These are phyloP conservation scores for Melanotaenia nigrans DNA, from an alignment of 2,797 vertebrate genomes.

Conservation along the genomic window DNA sequence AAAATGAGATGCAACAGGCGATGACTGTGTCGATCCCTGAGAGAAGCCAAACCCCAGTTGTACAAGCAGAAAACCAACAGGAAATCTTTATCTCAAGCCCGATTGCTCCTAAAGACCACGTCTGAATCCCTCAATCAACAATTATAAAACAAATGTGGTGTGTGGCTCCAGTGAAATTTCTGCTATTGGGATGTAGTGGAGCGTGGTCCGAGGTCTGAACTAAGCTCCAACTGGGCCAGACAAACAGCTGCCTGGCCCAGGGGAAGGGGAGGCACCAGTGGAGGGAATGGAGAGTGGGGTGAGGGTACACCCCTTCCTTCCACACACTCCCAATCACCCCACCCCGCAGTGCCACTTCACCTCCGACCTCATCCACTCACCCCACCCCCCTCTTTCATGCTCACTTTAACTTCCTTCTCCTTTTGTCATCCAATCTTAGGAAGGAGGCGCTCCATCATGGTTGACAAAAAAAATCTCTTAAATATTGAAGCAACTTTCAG, in stretches of 20 bases:
- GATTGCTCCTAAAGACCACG: slow-evolving; percentile 46
- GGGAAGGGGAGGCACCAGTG: slow-evolving; percentile 45
- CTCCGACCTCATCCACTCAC: slow-evolving; percentile 81
- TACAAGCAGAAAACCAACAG: slow-evolving; percentile 66
- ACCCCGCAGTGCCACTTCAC: slow-evolving; percentile 80
- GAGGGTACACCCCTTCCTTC: slow-evolving; percentile 70
- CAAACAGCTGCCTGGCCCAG: slow-evolving; percentile 79
- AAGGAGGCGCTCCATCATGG: slow-evolving; percentile 70
- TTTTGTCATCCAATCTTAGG: slow-evolving; percentile 68
- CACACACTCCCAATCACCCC: slow-evolving; percentile 72
- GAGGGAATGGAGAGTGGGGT: slow-evolving; percentile 18
- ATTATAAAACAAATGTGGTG: slow-evolving; percentile 73
- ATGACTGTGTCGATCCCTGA: slow-evolving; percentile 16
- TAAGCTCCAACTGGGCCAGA: slow-evolving; percentile 79
- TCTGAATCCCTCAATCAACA: slow-evolving; percentile 65
- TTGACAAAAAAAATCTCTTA: slow-evolving; percentile 53
- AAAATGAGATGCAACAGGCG: slow-evolving; percentile 53
- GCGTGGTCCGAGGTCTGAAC: slow-evolving; percentile 76
- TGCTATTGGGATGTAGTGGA: slow-evolving; percentile 79
- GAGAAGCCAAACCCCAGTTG: slow-evolving; percentile 40
- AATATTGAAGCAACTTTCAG: slow-evolving; percentile 30
- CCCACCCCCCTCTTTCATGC: slow-evolving; percentile 80
- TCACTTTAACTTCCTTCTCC: slow-evolving; percentile 75
- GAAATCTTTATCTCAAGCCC: slow-evolving; percentile 66
- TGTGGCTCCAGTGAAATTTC: slow-evolving; percentile 69